Conservation (phyloP, 2,113 vertebrate genomes). For the Channa argus region DNA sequence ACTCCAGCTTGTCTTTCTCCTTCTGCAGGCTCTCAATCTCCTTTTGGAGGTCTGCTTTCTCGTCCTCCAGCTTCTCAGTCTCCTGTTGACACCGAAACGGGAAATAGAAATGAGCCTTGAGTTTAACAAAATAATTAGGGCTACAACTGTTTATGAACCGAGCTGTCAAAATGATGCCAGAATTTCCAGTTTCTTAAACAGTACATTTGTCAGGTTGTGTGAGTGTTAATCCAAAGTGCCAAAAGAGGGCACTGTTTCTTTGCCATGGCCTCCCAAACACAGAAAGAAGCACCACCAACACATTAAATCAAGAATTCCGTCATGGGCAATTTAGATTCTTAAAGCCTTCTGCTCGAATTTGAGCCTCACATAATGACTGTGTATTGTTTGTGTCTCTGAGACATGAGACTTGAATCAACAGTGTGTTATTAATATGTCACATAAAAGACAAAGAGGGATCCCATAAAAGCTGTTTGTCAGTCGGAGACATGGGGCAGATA, state of each 20-base stretch:
- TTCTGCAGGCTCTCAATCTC: constrained; percentile 96
- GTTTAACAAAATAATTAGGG: no score
- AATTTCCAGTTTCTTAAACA: no score
- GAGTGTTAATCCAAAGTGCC: constrained; percentile 21
- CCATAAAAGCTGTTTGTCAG: constrained; percentile 9
- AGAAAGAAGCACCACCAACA: not conserved
- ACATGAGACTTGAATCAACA: constrained; percentile 8
- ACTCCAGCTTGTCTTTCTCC: constrained; percentile 98
- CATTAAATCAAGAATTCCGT: constrained; percentile 27
- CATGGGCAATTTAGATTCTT: constrained; percentile 11
- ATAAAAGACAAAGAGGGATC: constrained; percentile 18
- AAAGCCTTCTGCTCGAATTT: constrained; percentile 4
- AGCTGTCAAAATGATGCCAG: no score
- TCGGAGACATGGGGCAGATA: constrained; percentile 43
- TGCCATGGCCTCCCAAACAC: not conserved
- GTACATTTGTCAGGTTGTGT: no score
- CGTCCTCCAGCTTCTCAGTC: constrained; percentile 96
- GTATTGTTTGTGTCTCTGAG: constrained; percentile 12
- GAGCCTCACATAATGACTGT: not conserved
- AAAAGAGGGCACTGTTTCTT: constrained; percentile 71
- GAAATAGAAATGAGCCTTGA: not conserved
- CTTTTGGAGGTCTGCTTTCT: constrained; percentile 96
- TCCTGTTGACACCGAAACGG: constrained; percentile 83
- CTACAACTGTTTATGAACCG: no score
- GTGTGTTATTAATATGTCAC: constrained; percentile 42